These are phyloP conservation scores for Lacanobia oleracea DNA, from an alignment of 2,888 invertebrate species.

Conservation along the genomic window DNA sequence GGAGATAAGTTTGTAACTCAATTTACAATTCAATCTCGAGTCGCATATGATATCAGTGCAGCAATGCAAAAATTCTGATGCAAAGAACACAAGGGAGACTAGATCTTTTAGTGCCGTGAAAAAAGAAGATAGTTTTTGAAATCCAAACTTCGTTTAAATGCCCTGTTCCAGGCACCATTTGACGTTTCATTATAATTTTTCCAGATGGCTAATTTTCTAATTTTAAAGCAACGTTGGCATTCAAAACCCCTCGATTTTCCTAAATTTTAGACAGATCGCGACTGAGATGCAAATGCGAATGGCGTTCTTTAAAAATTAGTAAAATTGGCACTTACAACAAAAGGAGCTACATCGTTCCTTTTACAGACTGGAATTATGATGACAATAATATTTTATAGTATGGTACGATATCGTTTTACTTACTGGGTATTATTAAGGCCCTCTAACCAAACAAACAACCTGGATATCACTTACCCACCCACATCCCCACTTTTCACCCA, in stretches of 20 bases:
- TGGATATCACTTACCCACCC: background rate
- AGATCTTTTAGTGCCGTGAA: background rate
- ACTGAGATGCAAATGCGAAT: no score
- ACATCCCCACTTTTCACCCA: background rate
- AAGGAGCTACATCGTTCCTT: background rate
- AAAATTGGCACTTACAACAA: no score
- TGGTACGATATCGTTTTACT: background rate
- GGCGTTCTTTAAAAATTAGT: no score
- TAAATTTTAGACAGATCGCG: no score
- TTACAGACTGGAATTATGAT: background rate
- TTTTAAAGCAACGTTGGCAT: no score
- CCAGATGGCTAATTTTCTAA: no score
- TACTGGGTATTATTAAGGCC: background rate
- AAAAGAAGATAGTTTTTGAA: background rate
- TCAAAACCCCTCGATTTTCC: no score
- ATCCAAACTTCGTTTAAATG: background rate
- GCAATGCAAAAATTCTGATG: no score
- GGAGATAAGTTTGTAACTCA: constrained; percentile 1
- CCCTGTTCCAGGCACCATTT: background rate
- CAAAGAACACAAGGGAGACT: background rate
- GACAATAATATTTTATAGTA: background rate
- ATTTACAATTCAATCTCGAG: constrained; percentile 12
- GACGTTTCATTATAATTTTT: no score
- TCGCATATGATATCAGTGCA: background rate
- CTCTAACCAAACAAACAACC: background rate